A percentile compares a stretch with the other conserved stretches of the same genome.
These are phyloP conservation scores for Semnornis frantzii DNA, from an alignment of 2,113 vertebrate species.

Conservation along the genomic window DNA sequence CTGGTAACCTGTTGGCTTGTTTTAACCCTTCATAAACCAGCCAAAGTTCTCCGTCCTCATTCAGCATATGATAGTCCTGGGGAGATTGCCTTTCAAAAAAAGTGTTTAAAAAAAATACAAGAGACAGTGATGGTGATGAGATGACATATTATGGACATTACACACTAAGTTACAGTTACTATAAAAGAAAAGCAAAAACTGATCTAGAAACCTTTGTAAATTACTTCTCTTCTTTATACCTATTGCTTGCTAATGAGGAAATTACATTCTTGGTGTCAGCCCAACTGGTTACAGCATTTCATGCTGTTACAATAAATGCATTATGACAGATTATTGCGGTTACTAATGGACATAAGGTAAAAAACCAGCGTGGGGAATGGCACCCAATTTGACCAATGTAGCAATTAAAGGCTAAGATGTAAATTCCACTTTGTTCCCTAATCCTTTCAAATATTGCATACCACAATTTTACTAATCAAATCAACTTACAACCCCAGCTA, in stretches of 20 bases:
- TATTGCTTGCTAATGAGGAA: not conserved
- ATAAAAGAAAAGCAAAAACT: not conserved
- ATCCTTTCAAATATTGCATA: not conserved
- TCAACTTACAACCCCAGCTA: not conserved
- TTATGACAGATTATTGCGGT: not conserved
- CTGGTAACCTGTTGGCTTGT: conserved; percentile 96
- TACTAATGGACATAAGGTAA: not conserved
- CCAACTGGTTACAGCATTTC: not conserved
- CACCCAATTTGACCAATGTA: not conserved
- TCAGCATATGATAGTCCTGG: conserved; percentile 93
- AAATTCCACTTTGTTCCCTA: not conserved
- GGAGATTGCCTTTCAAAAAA: conserved; percentile 88
- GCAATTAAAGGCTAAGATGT: not conserved
- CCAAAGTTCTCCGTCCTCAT: conserved; percentile 99
- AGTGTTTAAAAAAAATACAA: conserved; percentile 80
- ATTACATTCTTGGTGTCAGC: not conserved
- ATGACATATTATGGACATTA: conserved; percentile 41
- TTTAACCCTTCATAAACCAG: conserved; percentile 99
- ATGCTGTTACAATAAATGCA: not conserved
- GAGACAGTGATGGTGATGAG: conserved; percentile 70
- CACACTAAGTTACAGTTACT: conserved; percentile 13
- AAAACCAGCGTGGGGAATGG: not conserved
- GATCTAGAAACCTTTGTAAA: not conserved
- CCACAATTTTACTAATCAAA: not conserved
- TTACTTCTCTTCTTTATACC: not conserved